Base-by-base conservation (phyloP, 2,888 invertebrate species). In the Calliopum simillimum region DNA sequence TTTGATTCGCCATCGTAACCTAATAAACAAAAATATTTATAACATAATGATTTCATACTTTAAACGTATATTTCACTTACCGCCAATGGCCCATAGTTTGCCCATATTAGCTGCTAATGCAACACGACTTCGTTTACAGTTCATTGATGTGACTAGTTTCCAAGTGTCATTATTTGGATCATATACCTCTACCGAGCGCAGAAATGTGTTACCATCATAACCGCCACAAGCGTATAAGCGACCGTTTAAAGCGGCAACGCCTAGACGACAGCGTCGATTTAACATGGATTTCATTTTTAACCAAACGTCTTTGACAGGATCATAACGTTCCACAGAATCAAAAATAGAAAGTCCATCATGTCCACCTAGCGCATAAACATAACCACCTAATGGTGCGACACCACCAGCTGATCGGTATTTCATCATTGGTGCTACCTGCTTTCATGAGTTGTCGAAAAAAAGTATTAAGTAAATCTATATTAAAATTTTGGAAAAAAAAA, bases 261-360 rank as follows among this genome's bases (percentile, higher is more conserved):
- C 95, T 6, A 96, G 87, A 6, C 96, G 90, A 84, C 96, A 96
- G 47, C 94, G 89, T 80, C 92, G 91, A 11, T 92, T 92, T 51
- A 92, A 86, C 95, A 96, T 96, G 0, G 94, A 90, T 33, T 91
- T 90, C 58, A 94, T 92, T 76, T 90, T 88, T 0, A 88, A 88
- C 95, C 95, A 96, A 19, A 88, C 87, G 76, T 92, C 91, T 21
- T 90, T 90, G 59, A 89, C 89, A 0, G 93, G 92, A 86, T 94
- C 93, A 81, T 92, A 95, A 65, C 92, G 88, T 86, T 96, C 95
- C 2, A 95, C 94, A 2, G 94, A 94, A 86, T 94, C 94, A 84
- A 94, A 95, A 78, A 95, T 96, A 6, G 94, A 93, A 16, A 95
- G 87, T 0, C 96, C 95, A 86, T 96, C 95, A 82, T 96, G 96